Base-by-base conservation (phyloP, 2,888 invertebrate species). In the Nephrotoma flavescens region DNA sequence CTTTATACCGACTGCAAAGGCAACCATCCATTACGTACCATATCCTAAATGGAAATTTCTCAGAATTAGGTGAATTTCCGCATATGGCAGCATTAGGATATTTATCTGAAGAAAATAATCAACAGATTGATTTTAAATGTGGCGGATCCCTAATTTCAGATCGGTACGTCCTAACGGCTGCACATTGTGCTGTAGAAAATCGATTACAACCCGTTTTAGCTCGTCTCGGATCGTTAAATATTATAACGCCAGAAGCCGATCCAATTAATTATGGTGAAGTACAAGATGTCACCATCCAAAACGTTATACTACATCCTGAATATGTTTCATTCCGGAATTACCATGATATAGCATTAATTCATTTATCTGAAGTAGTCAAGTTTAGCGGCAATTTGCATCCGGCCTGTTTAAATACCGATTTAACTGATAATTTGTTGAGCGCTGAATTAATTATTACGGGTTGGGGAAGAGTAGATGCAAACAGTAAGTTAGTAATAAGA, bases 11-110 rank as follows among this genome's bases (percentile, higher is more conserved):
- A 12, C 4, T n/a, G 52, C 3, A 42, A 4, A 57, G 52, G 4
- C 12, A 42, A n/a, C 86, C 87, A 0, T 86, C 87, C 7, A 86
- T 88, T 0, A 87, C 86, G 0, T 87, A 45, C 31, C 90, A 91
- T 47, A 91, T 91, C 44, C 87, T 91, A 6, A 89, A 89, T 4
- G 91, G 91, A 2, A 87, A 88, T 6, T 88, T 89, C 0, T 89
- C 90, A 0, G 88, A 88, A 0, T 86, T 88, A 5, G 90, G 90
- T 4, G 88, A 89, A 11, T 91, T 90, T 88, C 91, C 91, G 0
- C 91, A 91, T 86, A 91, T 91, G 91, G 91, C 88, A 6, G 86
- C 52, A 9, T 41, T 52, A 7, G 52, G 52, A 7, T 52, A 52
- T 52, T 44, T 85, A 9, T 87, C 86, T 11, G 71, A 42, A 31